Percentiles rank a stretch among this genome's conserved stretches.
phyloP scores from a whole-genome alignment of 2,888 invertebrate species.

The Lasioglossum zephyrum region DNA sequence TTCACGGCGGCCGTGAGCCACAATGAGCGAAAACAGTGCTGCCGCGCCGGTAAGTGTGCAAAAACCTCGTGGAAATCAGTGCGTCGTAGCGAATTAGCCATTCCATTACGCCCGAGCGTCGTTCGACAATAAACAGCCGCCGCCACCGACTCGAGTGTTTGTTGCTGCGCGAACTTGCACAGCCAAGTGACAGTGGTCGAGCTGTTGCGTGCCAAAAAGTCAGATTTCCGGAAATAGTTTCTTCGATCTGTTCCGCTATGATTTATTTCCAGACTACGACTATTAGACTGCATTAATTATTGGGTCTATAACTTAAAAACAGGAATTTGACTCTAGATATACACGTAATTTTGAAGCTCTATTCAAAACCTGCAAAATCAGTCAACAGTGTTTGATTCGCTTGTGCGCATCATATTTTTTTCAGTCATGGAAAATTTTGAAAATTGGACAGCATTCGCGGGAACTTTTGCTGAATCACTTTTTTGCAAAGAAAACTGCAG shows the following conservation, averaged over 20 bases:
- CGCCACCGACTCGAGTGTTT: neutral
- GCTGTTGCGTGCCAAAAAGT: neutral
- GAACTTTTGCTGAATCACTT: too few species aligned
- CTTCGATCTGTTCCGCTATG: neutral
- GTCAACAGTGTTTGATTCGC: too few species aligned
- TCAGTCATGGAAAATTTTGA: too few species aligned
- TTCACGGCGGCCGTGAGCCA: constrained; percentile 20
- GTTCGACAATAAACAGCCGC: neutral
- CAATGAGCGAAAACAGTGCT: constrained; percentile 3
- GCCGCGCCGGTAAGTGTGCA: neutral
- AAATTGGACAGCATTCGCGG: too few species aligned
- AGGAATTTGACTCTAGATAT: too few species aligned
- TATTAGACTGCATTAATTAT: too few species aligned
- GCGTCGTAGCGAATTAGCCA: constrained; percentile 1
- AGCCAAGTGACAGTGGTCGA: neutral
- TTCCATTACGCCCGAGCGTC: neutral
- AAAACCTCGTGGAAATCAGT: neutral
- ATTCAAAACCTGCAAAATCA: too few species aligned
- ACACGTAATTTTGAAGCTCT: too few species aligned
- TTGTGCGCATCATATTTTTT: too few species aligned
- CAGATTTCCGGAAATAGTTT: neutral
- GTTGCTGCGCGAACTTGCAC: neutral
- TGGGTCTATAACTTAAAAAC: too few species aligned
- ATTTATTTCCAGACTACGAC: neutral
- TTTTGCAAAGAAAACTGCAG: too few species aligned